phyloP scores from a whole-genome alignment of 2,888 invertebrate genomes.

The Phoenoteleia sp. region DNA sequence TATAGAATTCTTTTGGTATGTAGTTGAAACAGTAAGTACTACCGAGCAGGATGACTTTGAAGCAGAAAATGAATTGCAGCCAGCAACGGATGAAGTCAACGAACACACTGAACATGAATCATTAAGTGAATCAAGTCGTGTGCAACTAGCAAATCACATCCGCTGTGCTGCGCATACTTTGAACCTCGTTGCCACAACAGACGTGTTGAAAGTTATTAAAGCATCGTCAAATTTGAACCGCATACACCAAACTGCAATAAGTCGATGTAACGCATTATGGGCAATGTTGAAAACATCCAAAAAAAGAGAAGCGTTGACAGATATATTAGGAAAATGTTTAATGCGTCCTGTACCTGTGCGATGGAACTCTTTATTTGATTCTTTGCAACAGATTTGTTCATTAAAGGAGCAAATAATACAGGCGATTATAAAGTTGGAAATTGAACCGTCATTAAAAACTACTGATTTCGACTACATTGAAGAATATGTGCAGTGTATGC shows the following conservation, averaged over 20 bases:
- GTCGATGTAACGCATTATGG: slow-evolving; percentile 16
- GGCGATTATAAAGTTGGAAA: background rate
- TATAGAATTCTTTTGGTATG: too few relatives aligned
- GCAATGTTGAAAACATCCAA: background rate
- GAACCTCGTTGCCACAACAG: background rate
- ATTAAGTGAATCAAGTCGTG: too few relatives aligned
- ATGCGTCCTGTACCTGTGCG: background rate
- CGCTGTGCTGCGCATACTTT: slow-evolving; percentile 22
- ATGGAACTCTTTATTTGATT: slow-evolving; percentile 22
- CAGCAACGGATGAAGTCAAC: too few relatives aligned
- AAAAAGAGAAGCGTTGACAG: background rate
- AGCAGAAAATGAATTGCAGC: too few relatives aligned
- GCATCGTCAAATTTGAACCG: background rate
- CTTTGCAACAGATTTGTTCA: background rate
- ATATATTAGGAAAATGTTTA: background rate
- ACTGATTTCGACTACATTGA: slow-evolving; percentile 14
- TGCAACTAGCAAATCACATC: background rate
- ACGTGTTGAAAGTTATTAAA: background rate
- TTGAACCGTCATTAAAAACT: background rate
- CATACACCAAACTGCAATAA: background rate
- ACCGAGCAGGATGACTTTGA: too few relatives aligned
- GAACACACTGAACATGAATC: too few relatives aligned
- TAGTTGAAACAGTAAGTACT: too few relatives aligned
- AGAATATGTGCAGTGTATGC: slow-evolving; percentile 8
- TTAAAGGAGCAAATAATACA: background rate